phyloP scores from a whole-genome alignment of 2,113 vertebrate genomes.

The Anguilla rostrata region DNA sequence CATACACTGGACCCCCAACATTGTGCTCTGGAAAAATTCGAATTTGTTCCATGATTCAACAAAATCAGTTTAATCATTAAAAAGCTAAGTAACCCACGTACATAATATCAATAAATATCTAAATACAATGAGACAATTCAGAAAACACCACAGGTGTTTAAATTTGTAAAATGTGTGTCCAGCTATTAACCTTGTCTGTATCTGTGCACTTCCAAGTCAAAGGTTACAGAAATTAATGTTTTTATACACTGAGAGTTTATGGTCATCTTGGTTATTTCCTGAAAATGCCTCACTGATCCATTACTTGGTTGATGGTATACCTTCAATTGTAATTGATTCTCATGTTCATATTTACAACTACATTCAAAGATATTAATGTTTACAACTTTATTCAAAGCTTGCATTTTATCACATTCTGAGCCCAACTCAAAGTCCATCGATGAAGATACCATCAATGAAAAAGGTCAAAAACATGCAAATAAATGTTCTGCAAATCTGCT shows the following conservation, averaged over 20 bases:
- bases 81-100: no score
- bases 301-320: background rate
- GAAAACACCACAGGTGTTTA: no score
- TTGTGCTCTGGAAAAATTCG: no score
- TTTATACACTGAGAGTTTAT: background rate
- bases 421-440: no score
- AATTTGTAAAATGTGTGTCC: no score
- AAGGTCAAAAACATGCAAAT: background rate
- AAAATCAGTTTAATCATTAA: no score
- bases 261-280: background rate
- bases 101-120: no score
- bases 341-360: background rate
- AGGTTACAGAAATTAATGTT: no score
- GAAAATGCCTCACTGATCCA: background rate
- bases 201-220: no score
- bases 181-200: no score
- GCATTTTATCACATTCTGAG: background rate
- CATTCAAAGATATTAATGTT: background rate
- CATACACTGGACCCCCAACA: background rate
- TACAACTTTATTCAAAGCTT: background rate
- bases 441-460: background rate
- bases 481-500: background rate
- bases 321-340: background rate
- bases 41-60: no score
- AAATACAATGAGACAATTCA: no score